phyloP scores from a whole-genome alignment of 2,888 invertebrate species.

The Tryphoninae sp. region DNA sequence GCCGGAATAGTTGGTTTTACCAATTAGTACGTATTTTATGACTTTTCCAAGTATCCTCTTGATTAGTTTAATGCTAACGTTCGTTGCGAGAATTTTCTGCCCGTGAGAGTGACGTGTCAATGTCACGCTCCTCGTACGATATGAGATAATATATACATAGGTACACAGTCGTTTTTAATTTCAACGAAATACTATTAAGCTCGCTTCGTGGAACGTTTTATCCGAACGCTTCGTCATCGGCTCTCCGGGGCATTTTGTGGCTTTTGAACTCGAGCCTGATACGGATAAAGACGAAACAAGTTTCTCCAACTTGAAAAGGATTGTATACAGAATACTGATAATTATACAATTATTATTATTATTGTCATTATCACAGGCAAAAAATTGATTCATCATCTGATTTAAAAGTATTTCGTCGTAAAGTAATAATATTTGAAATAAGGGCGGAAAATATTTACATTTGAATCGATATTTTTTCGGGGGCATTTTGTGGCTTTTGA shows the following conservation, averaged over 20 bases:
- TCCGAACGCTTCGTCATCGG: constrained; percentile 11
- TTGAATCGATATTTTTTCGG: background rate
- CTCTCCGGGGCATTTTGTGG: background rate
- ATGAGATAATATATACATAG: constrained; percentile 10
- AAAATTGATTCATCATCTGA: no score
- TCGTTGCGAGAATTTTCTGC: constrained; percentile 6
- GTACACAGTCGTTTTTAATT: constrained; percentile 16
- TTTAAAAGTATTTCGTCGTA: no score
- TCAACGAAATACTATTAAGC: constrained; percentile 1
- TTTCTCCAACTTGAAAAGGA: no score
- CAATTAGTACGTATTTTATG: constrained; percentile 19
- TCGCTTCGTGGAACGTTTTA: constrained; percentile 7
- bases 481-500: background rate
- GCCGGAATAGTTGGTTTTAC: constrained; percentile 14
- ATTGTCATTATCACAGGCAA: no score
- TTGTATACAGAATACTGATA: no score
- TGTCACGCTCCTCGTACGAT: constrained; percentile 16
- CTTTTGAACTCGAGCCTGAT: no score
- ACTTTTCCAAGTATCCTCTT: constrained; percentile 41
- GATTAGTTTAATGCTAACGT: constrained; percentile 51
- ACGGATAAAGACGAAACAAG: no score
- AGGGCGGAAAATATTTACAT: no score
- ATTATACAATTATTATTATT: no score
- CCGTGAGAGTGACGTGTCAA: constrained; percentile 17
- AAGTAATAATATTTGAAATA: no score